Evolutionary conservation across 1,140 invertebrate genomes (phyloP).

Genomic region (Helicoverpa zea): DNA sequence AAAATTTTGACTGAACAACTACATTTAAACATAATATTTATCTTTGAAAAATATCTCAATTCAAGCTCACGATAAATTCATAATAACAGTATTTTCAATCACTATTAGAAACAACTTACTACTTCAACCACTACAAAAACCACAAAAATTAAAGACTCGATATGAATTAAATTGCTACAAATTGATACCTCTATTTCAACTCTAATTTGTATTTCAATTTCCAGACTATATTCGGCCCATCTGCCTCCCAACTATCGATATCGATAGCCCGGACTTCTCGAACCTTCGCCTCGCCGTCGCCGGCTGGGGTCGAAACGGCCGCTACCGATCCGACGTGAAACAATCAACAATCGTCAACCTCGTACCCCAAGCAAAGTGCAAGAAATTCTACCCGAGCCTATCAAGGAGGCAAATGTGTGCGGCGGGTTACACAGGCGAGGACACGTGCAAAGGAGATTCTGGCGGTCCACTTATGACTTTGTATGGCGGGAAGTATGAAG

Average conservation of each 20-base stretch:
- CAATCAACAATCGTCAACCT: slow-evolving; percentile 76
- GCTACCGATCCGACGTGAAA: slow-evolving; percentile 67
- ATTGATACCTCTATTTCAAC: background rate
- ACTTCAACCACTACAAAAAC: too few relatives aligned
- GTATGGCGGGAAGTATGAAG: slow-evolving; percentile 70
- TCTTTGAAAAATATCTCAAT: background rate
- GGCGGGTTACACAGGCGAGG: slow-evolving; percentile 72
- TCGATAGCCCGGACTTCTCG: slow-evolving; percentile 70
- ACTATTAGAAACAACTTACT: background rate
- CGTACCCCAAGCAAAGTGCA: slow-evolving; percentile 69
- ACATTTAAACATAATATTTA: background rate
- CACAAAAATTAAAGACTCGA: too few relatives aligned
- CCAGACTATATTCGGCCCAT: slow-evolving; percentile 78
- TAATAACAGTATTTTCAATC: background rate
- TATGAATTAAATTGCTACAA: too few relatives aligned
- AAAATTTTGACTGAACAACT: slow-evolving; percentile 2
- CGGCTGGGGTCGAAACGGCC: slow-evolving; percentile 78
- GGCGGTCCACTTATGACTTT: slow-evolving; percentile 79
- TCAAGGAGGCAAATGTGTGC: slow-evolving; percentile 71
- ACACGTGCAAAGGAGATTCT: slow-evolving; percentile 81
- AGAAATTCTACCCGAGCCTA: slow-evolving; percentile 65
- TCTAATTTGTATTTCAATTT: background rate
- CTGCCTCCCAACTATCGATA: slow-evolving; percentile 72
- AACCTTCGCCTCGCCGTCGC: slow-evolving; percentile 72
- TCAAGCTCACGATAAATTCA: background rate